Evolutionary conservation across 1,140 invertebrate genomes (phyloP).

Genomic region (Neotoxoptera formosana): DNA sequence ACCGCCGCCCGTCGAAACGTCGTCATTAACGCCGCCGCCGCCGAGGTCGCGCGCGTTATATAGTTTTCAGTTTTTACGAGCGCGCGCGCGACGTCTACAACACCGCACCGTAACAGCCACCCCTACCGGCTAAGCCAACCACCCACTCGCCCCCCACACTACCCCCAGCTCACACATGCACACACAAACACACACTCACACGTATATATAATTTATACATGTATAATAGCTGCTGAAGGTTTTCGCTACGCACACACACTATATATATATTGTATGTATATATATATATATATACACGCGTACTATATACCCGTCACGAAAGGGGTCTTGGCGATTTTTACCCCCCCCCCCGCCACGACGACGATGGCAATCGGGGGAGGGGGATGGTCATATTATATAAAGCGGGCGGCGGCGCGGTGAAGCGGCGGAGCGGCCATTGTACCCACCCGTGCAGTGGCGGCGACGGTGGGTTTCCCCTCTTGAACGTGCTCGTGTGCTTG

Average conservation of each 20-base stretch:
- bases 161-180: not conserved
- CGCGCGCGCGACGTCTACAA: not conserved
- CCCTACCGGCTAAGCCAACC: not conserved
- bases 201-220: not conserved
- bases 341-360: not conserved
- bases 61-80: slow-evolving; percentile 3
- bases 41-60: not conserved
- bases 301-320: not conserved
- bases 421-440: not conserved
- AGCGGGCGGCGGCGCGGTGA: not conserved
- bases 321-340: slow-evolving; percentile 37
- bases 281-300: not conserved
- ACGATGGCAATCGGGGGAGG: not conserved
- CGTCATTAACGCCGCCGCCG: not conserved
- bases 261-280: not conserved
- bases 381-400: not conserved
- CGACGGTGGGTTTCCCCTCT: not conserved
- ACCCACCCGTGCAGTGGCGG: not conserved
- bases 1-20: not conserved
- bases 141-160: not conserved
- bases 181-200: not conserved
- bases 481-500: not conserved
- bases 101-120: not conserved
- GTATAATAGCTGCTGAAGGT: slow-evolving; percentile 1
- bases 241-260: not conserved